A percentile compares a stretch with the other conserved stretches of the same genome.
phyloP scores from a whole-genome alignment of 2,797 vertebrate species.

The Tadarida brasiliensis region DNA sequence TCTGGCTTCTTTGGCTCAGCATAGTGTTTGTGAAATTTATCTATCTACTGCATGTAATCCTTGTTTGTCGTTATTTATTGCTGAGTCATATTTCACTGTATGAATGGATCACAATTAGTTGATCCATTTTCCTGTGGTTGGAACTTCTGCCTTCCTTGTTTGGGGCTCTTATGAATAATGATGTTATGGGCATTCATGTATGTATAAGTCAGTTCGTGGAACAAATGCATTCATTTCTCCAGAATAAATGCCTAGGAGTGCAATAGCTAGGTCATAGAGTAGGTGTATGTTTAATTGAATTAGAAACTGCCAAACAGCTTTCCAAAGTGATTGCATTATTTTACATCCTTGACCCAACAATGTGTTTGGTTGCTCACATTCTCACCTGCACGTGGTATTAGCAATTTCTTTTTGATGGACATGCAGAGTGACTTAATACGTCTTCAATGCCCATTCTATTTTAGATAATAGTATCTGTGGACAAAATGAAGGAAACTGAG shows the following conservation, averaged over 20 bases:
- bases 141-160: background rate
- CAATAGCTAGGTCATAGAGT: background rate
- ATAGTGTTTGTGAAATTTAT: background rate
- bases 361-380: background rate
- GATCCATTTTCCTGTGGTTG: background rate
- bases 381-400: background rate
- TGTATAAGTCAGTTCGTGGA: background rate
- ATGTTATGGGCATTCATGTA: background rate
- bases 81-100: background rate
- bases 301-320: slow-evolving; percentile 5
- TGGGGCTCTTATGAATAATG: background rate
- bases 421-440: background rate
- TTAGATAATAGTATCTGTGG: background rate
- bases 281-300: background rate
- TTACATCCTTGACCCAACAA: background rate
- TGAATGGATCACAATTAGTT: background rate
- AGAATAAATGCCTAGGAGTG: background rate
- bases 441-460: background rate
- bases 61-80: background rate
- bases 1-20: background rate
- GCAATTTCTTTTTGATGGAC: background rate
- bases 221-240: background rate
- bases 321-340: background rate
- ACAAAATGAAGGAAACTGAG: background rate
- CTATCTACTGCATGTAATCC: background rate